Percentiles rank a stretch among this genome's conserved stretches.
Evolutionary conservation across 2,797 vertebrate species (phyloP).

Genomic region (Channallabes apus): DNA sequence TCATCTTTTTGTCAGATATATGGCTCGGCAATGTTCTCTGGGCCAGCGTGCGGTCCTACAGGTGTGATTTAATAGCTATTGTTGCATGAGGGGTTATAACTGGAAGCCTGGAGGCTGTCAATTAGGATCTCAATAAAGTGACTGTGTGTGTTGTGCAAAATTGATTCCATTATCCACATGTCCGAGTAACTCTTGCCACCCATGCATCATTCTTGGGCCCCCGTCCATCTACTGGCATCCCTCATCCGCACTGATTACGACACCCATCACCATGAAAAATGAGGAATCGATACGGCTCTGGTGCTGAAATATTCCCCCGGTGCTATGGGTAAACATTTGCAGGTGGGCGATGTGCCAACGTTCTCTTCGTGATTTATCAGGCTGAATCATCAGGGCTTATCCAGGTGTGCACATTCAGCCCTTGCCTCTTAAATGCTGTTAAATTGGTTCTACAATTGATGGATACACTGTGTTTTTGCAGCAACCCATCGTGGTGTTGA

Average conservation of each 20-base stretch:
- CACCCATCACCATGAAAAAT: constrained; percentile 77
- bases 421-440: constrained; percentile 39
- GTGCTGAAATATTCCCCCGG: constrained; percentile 54
- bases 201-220: constrained; percentile 75
- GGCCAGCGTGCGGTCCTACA: constrained; percentile 18
- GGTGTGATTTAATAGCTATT: constrained; percentile 48
- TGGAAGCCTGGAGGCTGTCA: constrained; percentile 43
- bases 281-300: constrained; percentile 78
- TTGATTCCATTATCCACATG: constrained; percentile 75
- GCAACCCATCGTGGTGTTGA: constrained; percentile 4
- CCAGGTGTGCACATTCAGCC: constrained; percentile 44
- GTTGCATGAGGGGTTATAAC: constrained; percentile 30
- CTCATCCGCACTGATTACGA: constrained; percentile 75
- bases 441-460: constrained; percentile 39
- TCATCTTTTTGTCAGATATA: constrained; percentile 29
- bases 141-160: constrained; percentile 50
- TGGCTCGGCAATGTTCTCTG: not conserved
- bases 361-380: constrained; percentile 52
- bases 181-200: constrained; percentile 73
- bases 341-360: constrained; percentile 42
- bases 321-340: constrained; percentile 50
- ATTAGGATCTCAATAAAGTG: constrained; percentile 41
- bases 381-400: constrained; percentile 47
- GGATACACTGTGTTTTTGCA: constrained; percentile 32
- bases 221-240: constrained; percentile 65